Base-by-base conservation (phyloP, 2,888 invertebrate genomes). In the Chymomyza procnemis region DNA sequence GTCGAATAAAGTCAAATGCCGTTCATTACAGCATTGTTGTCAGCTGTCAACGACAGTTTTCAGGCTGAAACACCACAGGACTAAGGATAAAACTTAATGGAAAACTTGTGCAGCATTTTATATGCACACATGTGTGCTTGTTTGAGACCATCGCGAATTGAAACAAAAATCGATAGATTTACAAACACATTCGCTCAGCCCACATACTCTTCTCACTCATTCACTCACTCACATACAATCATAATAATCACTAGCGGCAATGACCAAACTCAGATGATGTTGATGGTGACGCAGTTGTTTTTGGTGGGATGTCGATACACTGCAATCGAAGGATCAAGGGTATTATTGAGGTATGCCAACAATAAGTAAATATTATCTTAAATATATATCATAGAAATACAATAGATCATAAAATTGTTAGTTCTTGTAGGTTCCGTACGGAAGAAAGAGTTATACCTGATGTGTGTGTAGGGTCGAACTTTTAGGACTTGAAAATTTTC, bases 81-180 rank as follows among this genome's bases (percentile, higher is more conserved):
- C 34, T 41, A 41, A 41, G 34, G 34, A 41, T 41, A 41, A 41
- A 41, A 41, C 34, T 41, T 41, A 41, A 41, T 41, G 34, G 34
- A 41, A 41, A 41, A 41, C 34, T 41, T 41, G 34, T 12, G 85
- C 73, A 83, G 80, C 82, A 82, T 78, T 64, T 61, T 34, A 54
- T 46, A 63, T 21, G 34, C 48, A 57, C 48, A 57, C 34, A 57
- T 48, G 48, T 21, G 48, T 12, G 19, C 16, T 5, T 8, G 22
- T 55, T 8, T 19, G 26, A 19, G n/a, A n/a, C 3, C 12, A 14
- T 26, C 26, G 54, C 54, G 34, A 72, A 59, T 64, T 54, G 46
- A 58, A 22, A 47, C 48, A 46, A 52, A 56, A 59, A 16, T 41
- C 34, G 34, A 41, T 41, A 41, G 34, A 41, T 41, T 41, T 41